Conservation (phyloP, 2,113 vertebrate species). For the Formicarius rufipectus region DNA sequence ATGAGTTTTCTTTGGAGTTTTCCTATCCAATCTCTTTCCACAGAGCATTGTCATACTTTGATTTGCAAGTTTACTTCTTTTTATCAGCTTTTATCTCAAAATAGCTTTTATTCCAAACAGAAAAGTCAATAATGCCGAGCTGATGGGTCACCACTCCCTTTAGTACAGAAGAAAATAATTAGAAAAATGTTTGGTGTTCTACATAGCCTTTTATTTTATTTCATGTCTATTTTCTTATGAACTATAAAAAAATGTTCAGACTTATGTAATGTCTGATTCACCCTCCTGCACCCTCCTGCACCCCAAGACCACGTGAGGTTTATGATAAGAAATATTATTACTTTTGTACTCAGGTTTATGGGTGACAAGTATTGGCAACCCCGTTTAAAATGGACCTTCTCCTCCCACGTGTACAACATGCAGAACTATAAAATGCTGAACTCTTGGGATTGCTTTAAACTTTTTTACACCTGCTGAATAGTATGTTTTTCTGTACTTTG, state of each 20-base stretch:
- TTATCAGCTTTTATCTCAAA: not conserved
- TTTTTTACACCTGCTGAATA: not conserved
- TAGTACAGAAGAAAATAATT: not conserved
- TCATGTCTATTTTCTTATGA: not conserved
- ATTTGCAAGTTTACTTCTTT: not conserved
- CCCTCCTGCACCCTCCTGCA: accelerated
- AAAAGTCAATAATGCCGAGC: not conserved
- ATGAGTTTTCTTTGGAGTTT: not conserved
- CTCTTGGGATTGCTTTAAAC: not conserved
- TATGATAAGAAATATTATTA: not conserved
- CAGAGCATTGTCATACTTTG: not conserved
- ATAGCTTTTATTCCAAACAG: not conserved
- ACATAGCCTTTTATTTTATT: not conserved
- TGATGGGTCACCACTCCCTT: not conserved
- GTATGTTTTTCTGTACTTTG: not conserved
- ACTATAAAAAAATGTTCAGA: not conserved
- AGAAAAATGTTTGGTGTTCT: not conserved
- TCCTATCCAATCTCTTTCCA: not conserved
- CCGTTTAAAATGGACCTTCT: not conserved
- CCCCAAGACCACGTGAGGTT: not conserved
- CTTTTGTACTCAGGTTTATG: not conserved
- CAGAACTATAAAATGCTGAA: not conserved
- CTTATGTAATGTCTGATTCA: not conserved
- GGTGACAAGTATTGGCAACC: not conserved
- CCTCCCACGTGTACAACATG: not conserved